Evolutionary conservation across 2,888 invertebrate genomes (phyloP).

Genomic region (Pandemis heparana): DNA sequence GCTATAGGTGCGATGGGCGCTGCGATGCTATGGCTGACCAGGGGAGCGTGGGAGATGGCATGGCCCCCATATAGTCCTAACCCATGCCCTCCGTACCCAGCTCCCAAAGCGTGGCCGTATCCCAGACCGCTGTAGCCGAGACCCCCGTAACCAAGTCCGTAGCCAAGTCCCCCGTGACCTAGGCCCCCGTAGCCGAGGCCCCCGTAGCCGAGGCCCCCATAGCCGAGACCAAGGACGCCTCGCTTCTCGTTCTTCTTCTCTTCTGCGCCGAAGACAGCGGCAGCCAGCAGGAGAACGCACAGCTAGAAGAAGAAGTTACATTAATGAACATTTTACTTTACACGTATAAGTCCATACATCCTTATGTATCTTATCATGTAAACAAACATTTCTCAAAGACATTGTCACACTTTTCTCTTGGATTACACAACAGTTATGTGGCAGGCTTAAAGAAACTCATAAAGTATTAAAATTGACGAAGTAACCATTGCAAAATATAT

Average conservation of each 20-base stretch:
- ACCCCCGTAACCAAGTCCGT: conserved; percentile 56
- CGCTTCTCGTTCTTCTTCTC: conserved; percentile 81
- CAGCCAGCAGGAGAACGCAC: conserved; percentile 68
- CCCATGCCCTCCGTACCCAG: conserved; percentile 51
- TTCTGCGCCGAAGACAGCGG: conserved; percentile 68
- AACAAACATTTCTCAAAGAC: too few species aligned
- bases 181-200: conserved; percentile 46
- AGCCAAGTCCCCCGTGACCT: conserved; percentile 50
- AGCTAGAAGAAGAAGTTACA: conserved; percentile 54
- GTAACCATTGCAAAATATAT: too few species aligned
- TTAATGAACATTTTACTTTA: neutral
- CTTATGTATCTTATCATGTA: too few species aligned
- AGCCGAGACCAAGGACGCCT: conserved; percentile 79
- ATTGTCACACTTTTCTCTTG: too few species aligned
- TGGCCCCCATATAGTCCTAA: conserved; percentile 51
- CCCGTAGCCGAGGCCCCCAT: conserved; percentile 49
- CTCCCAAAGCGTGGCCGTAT: conserved; percentile 49
- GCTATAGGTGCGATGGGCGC: conserved; percentile 46
- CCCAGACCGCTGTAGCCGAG: conserved; percentile 49
- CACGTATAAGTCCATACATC: too few species aligned
- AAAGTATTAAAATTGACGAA: too few species aligned
- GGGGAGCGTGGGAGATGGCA: conserved; percentile 43
- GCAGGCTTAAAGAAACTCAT: too few species aligned
- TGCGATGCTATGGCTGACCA: conserved; percentile 33
- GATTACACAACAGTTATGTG: too few species aligned